phyloP scores from a whole-genome alignment of 2,113 vertebrate species.

The Antechinus stuartii region DNA sequence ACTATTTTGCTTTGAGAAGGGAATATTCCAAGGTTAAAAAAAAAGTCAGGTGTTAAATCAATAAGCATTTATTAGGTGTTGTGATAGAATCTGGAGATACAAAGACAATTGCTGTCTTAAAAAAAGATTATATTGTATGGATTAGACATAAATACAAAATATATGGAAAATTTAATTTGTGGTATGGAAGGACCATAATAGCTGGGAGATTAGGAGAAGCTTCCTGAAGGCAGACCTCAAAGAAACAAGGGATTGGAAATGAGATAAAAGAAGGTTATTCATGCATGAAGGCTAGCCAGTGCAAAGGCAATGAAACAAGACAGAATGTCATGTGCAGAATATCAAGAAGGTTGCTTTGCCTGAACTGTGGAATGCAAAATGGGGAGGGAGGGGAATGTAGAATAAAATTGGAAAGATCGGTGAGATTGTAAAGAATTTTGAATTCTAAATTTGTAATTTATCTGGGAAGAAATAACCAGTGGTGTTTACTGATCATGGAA shows the following conservation, averaged over 20 bases:
- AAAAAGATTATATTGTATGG: not conserved
- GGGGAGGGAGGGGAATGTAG: not conserved
- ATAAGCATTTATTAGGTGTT: not conserved
- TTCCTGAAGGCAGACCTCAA: not conserved
- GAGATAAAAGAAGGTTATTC: not conserved
- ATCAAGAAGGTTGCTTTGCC: not conserved
- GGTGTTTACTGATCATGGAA: too few relatives aligned
- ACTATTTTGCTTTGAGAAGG: not conserved
- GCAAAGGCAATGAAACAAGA: not conserved
- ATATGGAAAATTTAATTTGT: not conserved
- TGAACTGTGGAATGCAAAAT: not conserved
- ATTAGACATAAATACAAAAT: not conserved
- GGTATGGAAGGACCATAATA: not conserved
- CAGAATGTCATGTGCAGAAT: not conserved
- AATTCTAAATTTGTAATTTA: not conserved
- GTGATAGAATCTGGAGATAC: not conserved
- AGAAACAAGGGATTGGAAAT: too few relatives aligned
- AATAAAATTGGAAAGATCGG: not conserved
- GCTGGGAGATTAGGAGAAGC: not conserved
- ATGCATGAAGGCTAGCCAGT: not conserved
- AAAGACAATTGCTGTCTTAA: not conserved
- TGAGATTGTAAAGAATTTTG: not conserved
- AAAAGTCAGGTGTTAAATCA: not conserved
- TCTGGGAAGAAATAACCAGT: too few relatives aligned
- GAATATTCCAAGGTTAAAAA: not conserved